Evolutionary conservation across 2,797 vertebrate genomes (phyloP), one percentile per base, ranked within the genome.

Genomic region (Bovichtus diacanthus): DNA sequence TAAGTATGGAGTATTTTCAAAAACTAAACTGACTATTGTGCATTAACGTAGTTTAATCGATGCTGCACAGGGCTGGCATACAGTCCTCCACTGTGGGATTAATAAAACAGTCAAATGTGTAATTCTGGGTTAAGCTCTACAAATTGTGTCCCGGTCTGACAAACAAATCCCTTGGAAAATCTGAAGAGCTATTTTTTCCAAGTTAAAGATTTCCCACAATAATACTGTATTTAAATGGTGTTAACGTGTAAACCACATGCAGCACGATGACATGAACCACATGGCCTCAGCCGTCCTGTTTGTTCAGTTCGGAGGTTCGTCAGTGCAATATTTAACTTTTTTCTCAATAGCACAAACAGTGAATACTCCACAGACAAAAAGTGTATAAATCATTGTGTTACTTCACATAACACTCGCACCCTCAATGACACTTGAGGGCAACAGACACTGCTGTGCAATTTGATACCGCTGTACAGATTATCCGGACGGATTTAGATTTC

Each of bases 401-500:
- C 62, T 76, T 79, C 43, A 67, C 53, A 67, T 59, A 67, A 78
- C 74, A 64, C 60, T 39, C 18, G 12, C 27, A 41, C 69, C 61
- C 55, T 89, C 90, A 91, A 90, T 90, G 91, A 92, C 80, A 91
- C 72, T 81, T 58, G 73, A 91, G 91, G 88, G 88, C 85, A 89
- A 88, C 88, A 88, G 87, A 88, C 76, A 74, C 84, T 65, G 75
- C 82, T 61, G 70, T 68, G 84, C 88, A 90, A 93, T 93, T 88
- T 89, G 84, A 90, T 88, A 84, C 71, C 47, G 53, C 77, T 72
- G 86, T 82, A 73, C 81, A 87, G 91, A 94, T 95, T 94, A 94
- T 93, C 91, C 54, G 31, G 59, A 79, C 34, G 90, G 93, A 95
- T 95, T 95, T 93, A 93, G 90, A 85, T 89, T 92, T 88, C 87